Conservation (phyloP, 2,888 invertebrate genomes). For the Pemphredon lugubris region DNA sequence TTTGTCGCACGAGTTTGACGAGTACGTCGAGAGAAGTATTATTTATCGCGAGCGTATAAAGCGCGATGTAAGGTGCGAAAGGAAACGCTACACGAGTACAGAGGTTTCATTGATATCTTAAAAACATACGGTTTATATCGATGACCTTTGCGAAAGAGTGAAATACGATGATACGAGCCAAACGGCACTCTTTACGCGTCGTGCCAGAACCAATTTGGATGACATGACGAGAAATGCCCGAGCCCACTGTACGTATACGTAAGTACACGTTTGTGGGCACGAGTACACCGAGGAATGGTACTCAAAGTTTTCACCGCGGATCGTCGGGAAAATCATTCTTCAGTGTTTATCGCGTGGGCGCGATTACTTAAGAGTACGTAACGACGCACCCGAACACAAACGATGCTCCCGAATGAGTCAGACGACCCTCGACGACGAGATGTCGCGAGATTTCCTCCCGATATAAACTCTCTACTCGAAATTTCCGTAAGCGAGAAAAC, state of each 20-base stretch:
- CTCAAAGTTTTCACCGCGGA: slow-evolving; percentile 8
- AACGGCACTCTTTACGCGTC: slow-evolving; percentile 56
- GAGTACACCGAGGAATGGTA: slow-evolving; percentile 26
- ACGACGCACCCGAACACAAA: background rate
- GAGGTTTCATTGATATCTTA: slow-evolving; percentile 17
- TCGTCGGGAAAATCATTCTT: slow-evolving; percentile 5
- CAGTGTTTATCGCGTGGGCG: slow-evolving; percentile 18
- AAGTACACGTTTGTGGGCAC: too few relatives aligned
- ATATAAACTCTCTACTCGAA: too few relatives aligned
- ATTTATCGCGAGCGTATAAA: too few relatives aligned
- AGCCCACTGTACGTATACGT: too few relatives aligned
- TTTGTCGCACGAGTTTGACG: too few relatives aligned
- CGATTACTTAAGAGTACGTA: slow-evolving; percentile 18
- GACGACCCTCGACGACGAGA: background rate
- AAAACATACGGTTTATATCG: slow-evolving; percentile 39
- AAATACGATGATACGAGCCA: slow-evolving; percentile 68
- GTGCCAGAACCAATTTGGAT: slow-evolving; percentile 67
- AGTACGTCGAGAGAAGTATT: too few relatives aligned
- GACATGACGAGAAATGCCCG: slow-evolving; percentile 52
- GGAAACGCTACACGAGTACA: too few relatives aligned
- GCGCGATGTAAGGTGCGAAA: too few relatives aligned
- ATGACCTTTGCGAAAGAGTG: slow-evolving; percentile 62
- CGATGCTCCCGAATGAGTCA: slow-evolving; percentile 18
- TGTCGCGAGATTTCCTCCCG: too few relatives aligned
- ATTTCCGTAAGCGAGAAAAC: too few relatives aligned